Conservation (phyloP, 2,113 vertebrate species). For the Tenrec ecaudatus region DNA sequence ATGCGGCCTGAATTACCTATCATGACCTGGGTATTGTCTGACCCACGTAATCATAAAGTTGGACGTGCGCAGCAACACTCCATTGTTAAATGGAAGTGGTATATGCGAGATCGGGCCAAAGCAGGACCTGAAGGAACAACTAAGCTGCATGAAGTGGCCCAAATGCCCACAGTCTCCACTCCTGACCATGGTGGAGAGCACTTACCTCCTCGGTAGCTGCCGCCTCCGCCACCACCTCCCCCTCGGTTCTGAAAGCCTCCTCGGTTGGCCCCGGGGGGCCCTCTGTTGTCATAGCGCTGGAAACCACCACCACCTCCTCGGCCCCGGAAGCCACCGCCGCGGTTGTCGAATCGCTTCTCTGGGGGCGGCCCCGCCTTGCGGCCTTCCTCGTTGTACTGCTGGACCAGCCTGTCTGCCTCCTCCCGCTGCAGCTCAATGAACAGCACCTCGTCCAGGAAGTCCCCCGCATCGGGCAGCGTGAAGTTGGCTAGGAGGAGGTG, state of each 20-base stretch:
- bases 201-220: constrained; percentile 85
- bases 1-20: no score
- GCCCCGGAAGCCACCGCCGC: constrained; percentile 89
- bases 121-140: no score
- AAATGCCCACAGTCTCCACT: no score
- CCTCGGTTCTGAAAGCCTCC: constrained; percentile 85
- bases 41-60: no score
- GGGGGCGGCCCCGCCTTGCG: constrained; percentile 93
- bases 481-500: constrained; percentile 90
- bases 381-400: constrained; percentile 95
- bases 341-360: constrained; percentile 93
- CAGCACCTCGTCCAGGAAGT: constrained; percentile 92
- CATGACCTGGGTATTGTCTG: no score
- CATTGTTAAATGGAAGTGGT: no score
- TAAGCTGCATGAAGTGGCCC: no score
- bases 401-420: constrained; percentile 91
- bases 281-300: constrained; percentile 92
- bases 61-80: no score
- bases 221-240: constrained; percentile 86
- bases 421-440: constrained; percentile 91
- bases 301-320: constrained; percentile 85
- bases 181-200: no score
- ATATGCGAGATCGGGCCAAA: no score
- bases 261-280: constrained; percentile 83
- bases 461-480: constrained; percentile 91